Percentiles rank a stretch among this genome's conserved stretches.
These are phyloP conservation scores for Sarcophaga carnaria DNA, from an alignment of 2,888 invertebrate species.

Conservation along the genomic window DNA sequence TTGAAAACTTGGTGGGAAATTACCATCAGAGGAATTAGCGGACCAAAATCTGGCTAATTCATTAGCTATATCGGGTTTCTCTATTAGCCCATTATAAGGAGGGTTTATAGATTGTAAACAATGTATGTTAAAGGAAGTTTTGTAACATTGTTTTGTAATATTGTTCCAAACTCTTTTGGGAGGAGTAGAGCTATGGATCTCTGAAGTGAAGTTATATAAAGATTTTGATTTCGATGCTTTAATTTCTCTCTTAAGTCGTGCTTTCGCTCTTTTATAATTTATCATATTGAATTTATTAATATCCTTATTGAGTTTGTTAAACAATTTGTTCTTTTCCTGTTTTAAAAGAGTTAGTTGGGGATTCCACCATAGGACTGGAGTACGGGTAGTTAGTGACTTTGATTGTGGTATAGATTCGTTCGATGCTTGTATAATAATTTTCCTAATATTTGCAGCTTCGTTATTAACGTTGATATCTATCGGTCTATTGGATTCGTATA, in stretches of 20 bases:
- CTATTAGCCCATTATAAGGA: background rate
- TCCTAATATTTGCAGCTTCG: background rate
- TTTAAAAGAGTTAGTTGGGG: too few relatives aligned
- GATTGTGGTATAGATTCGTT: too few relatives aligned
- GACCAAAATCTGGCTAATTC: background rate
- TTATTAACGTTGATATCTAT: background rate
- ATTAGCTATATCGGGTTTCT: background rate
- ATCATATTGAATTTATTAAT: too few relatives aligned
- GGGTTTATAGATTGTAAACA: background rate
- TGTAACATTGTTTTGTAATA: background rate
- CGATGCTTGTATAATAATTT: background rate
- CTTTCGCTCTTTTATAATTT: too few relatives aligned
- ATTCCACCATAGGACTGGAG: too few relatives aligned
- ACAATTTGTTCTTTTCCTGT: too few relatives aligned
- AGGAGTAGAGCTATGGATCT: background rate
- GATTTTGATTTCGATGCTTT: too few relatives aligned
- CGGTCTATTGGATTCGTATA: background rate
- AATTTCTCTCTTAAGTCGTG: too few relatives aligned
- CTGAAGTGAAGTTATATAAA: too few relatives aligned
- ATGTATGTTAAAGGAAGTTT: background rate
- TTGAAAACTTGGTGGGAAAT: background rate
- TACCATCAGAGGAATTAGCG: background rate
- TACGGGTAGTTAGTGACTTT: too few relatives aligned
- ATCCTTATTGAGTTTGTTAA: too few relatives aligned
- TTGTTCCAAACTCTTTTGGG: background rate